phyloP scores from a whole-genome alignment of 1,140 invertebrate species.

The Drosophila ercepeae region DNA sequence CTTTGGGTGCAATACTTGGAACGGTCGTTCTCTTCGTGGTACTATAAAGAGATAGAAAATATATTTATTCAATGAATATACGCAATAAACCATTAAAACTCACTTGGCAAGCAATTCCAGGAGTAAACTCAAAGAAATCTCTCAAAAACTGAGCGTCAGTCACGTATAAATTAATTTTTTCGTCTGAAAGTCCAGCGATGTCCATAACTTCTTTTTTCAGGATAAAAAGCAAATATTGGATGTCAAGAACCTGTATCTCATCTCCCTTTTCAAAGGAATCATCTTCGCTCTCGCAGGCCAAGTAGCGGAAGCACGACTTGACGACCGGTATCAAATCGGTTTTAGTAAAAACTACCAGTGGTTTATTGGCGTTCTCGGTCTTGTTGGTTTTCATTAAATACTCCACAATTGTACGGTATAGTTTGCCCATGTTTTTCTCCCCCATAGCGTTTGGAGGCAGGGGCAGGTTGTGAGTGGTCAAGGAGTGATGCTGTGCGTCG shows the following conservation, averaged over 20 bases:
- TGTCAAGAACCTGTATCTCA: slow-evolving; percentile 53
- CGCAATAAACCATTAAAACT: slow-evolving; percentile 4
- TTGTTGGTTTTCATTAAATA: slow-evolving; percentile 34
- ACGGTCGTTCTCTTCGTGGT: slow-evolving; percentile 60
- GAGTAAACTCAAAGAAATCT: slow-evolving; percentile 64
- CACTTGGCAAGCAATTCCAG: slow-evolving; percentile 64
- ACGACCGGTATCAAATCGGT: slow-evolving; percentile 56
- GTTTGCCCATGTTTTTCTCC: slow-evolving; percentile 51
- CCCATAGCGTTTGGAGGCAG: slow-evolving; percentile 71
- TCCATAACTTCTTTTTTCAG: slow-evolving; percentile 57
- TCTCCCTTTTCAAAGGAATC: neutral
- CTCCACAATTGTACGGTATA: slow-evolving; percentile 57
- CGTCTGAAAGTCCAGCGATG: slow-evolving; percentile 25
- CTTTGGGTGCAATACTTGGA: slow-evolving; percentile 68
- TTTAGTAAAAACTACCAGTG: slow-evolving; percentile 53
- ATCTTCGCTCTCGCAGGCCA: slow-evolving; percentile 23
- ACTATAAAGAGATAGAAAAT: slow-evolving; percentile 5
- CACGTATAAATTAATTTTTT: slow-evolving; percentile 32
- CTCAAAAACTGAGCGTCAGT: slow-evolving; percentile 49
- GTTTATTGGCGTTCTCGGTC: slow-evolving; percentile 7
- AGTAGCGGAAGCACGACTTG: slow-evolving; percentile 54
- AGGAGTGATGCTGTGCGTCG: slow-evolving; percentile 53
- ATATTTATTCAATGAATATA: neutral
- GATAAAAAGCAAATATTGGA: slow-evolving; percentile 63
- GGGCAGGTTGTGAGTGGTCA: slow-evolving; percentile 59